phyloP scores from a whole-genome alignment of 2,888 invertebrate species.

The Drosophila limbata region DNA sequence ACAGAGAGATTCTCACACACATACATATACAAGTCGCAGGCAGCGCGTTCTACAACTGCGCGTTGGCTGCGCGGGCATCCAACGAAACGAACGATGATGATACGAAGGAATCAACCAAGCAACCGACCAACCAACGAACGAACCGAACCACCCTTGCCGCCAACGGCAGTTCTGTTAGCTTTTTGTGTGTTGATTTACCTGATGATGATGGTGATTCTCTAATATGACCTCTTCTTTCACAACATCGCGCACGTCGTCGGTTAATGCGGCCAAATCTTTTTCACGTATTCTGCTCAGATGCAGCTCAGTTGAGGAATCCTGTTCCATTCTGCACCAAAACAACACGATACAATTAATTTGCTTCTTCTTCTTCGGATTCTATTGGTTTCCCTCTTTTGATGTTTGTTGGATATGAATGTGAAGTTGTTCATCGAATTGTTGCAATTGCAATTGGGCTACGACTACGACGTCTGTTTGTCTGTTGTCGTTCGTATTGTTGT shows the following conservation, averaged over 20 bases:
- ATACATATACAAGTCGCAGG: constrained; percentile 36
- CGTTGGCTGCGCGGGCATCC: constrained; percentile 70
- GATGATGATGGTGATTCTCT: constrained; percentile 78
- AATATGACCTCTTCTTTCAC: constrained; percentile 84
- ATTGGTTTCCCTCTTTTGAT: constrained; percentile 40
- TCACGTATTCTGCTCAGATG: constrained; percentile 83
- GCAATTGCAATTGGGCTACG: constrained; percentile 67
- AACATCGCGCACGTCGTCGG: constrained; percentile 82
- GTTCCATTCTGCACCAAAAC: constrained; percentile 80
- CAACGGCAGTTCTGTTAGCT: constrained; percentile 48
- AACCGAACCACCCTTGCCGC: constrained; percentile 55
- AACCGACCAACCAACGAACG: constrained; percentile 31
- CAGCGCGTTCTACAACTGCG: constrained; percentile 72
- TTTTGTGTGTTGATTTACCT: constrained; percentile 65
- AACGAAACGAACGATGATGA: constrained; percentile 27
- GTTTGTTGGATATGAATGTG: constrained; percentile 51
- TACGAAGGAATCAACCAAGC: constrained; percentile 25
- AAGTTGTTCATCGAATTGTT: constrained; percentile 71
- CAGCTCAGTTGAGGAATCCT: constrained; percentile 82
- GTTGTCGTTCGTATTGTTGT: constrained; percentile 46
- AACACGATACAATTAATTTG: constrained; percentile 48
- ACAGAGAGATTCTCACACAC: constrained; percentile 32
- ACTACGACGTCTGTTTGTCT: constrained; percentile 43
- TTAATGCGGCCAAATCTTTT: constrained; percentile 79
- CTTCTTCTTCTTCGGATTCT: constrained; percentile 57